Percentiles rank a stretch among this genome's conserved stretches.
These are phyloP conservation scores for Osmerus eperlanus DNA, from an alignment of 2,113 vertebrate species.

Conservation along the genomic window DNA sequence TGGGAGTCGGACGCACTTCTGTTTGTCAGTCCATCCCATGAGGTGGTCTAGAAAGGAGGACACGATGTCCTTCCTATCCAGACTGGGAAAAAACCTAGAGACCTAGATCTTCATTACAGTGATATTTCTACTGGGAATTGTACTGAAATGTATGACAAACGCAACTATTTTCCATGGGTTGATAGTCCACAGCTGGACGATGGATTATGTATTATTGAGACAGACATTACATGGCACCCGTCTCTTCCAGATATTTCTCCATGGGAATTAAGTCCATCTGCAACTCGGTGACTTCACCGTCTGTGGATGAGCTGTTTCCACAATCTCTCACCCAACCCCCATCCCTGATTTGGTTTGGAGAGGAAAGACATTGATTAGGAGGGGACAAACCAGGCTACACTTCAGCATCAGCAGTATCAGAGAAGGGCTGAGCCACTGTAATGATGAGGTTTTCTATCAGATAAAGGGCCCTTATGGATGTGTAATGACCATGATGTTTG, in stretches of 20 bases:
- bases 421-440: conserved; percentile 8
- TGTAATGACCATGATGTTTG: not conserved
- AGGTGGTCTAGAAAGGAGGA: no score
- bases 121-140: no score
- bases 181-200: not conserved
- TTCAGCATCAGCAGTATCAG: conserved; percentile 8
- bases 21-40: no score
- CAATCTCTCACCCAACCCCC: conserved; percentile 47
- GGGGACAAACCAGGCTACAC: conserved; percentile 23
- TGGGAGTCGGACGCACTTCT: no score
- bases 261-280: conserved; percentile 39
- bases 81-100: no score
- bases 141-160: no score
- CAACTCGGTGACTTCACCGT: conserved; percentile 53
- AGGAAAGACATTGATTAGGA: conserved; percentile 53
- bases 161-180: no score
- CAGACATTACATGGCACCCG: conserved; percentile 9
- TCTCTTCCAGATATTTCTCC: not conserved
- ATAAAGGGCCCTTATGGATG: conserved; percentile 16
- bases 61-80: no score
- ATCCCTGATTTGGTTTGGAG: conserved; percentile 56
- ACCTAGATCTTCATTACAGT: no score
- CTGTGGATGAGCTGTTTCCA: conserved; percentile 67
- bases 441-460: conserved; percentile 19
- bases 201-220: not conserved